Base-by-base conservation (phyloP, 2,113 vertebrate genomes). In the Rafetus swinhoei region DNA sequence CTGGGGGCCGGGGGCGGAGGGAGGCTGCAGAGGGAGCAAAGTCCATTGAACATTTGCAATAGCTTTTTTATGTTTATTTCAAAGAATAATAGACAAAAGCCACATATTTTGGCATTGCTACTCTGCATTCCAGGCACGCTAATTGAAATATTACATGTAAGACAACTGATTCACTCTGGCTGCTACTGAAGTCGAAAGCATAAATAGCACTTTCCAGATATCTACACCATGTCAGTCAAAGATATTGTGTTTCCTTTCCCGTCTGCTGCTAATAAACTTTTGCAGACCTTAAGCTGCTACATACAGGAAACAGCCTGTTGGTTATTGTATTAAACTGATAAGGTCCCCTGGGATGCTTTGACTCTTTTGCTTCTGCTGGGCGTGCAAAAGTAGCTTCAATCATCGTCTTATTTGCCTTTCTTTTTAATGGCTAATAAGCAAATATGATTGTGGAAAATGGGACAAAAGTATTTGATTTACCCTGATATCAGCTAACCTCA, bases 301-400 rank as follows among this genome's bases (percentile, higher is more conserved):
- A 94, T 94, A 94, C 96, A 96, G 97, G 97, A 97, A 97, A 86
- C 93, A 94, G 97, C 94, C 95, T 97, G 95, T 96, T 96, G 94
- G 94, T 95, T 97, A 96, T 97, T 97, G 97, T 97, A 93, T 95
- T 96, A 93, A 96, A 93, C 95, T 96, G 96, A 96, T 97, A 97
- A 97, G 93, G 94, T 94, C 97, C 87, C 91, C 76, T 86, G 96
- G 90, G 97, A 89, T 89, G 76, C 88, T 97, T 97, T 97, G 97
- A 93, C 95, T 92, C 93, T 96, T n/a, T n/a, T n/a, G n/a, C n/a
- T n/a, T n/a, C 93, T 93, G 93, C 94, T 96, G 94, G 82, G 79
- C 0, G 0, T 96, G 90, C 92, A 97, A 96, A 97, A 96, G 95
- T 97, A 95, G 94, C 90, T 93, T 88, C 87, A 94, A 90, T 93